A percentile compares a stretch with the other conserved stretches of the same genome.
Evolutionary conservation across 2,113 vertebrate species (phyloP).

Genomic region (Eptesicus fuscus): DNA sequence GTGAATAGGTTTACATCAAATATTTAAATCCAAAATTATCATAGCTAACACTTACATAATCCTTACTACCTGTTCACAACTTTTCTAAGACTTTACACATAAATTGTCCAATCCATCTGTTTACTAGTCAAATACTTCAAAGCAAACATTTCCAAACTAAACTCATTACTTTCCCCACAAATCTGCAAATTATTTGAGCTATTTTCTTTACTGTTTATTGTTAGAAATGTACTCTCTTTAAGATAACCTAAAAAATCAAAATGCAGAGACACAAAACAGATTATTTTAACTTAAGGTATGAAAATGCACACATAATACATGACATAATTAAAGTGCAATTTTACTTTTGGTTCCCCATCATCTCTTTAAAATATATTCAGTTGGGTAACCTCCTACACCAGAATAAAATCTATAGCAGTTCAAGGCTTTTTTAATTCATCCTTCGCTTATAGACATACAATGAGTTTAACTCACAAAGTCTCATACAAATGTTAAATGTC

Average conservation of each 20-base stretch:
- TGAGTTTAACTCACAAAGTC: background rate
- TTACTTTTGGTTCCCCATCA: background rate
- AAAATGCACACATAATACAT: background rate
- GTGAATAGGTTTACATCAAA: background rate
- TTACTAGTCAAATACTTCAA: background rate
- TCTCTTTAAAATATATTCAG: background rate
- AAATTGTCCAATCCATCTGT: background rate
- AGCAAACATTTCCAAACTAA: background rate
- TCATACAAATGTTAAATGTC: background rate
- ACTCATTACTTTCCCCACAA: background rate
- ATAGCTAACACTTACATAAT: background rate
- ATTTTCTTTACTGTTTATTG: background rate
- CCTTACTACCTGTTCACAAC: background rate
- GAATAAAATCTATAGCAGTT: background rate
- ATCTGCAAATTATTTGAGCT: background rate
- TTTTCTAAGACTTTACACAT: background rate
- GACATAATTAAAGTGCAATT: background rate
- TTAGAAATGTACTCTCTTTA: background rate
- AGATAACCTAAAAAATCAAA: background rate
- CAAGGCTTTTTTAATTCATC: background rate
- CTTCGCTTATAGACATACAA: background rate
- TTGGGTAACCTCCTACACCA: background rate
- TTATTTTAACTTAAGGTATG: background rate
- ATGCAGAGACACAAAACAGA: background rate
- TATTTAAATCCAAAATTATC: background rate